A percentile compares a stretch with the other conserved stretches of the same genome.
These are phyloP conservation scores for Euura lappo DNA, from an alignment of 1,140 invertebrate genomes.

Conservation along the genomic window DNA sequence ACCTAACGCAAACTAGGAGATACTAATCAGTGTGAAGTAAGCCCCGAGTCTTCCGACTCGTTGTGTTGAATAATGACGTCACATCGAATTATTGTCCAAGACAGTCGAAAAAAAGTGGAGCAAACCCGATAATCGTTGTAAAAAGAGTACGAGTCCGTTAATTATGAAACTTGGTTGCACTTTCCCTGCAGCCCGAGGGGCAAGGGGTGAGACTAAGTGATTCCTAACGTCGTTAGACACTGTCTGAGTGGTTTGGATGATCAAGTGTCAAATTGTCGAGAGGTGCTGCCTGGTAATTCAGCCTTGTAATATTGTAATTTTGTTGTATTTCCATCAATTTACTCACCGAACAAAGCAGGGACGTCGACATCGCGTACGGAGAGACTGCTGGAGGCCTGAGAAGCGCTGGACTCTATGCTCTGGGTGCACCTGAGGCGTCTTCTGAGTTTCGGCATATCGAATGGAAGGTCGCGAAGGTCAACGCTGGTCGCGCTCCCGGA, in stretches of 20 bases:
- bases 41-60: no score
- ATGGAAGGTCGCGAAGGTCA: conserved; percentile 80
- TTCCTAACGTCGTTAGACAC: conserved; percentile 44
- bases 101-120: no score
- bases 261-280: not conserved
- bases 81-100: no score
- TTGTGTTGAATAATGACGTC: no score
- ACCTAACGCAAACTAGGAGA: no score
- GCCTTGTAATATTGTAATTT: no score
- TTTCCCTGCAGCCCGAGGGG: no score
- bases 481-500: conserved; percentile 76
- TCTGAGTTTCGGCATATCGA: conserved; percentile 88
- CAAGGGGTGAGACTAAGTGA: conserved; percentile 31
- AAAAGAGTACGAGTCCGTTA: no score
- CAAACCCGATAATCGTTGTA: no score
- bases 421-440: conserved; percentile 69
- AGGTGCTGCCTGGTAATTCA: not conserved
- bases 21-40: no score
- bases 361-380: conserved; percentile 75
- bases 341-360: conserved; percentile 52
- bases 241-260: conserved; percentile 42
- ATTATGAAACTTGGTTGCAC: no score
- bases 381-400: conserved; percentile 79
- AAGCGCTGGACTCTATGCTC: conserved; percentile 70
- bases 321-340: not conserved